Evolutionary conservation across 2,113 vertebrate species (phyloP).

Genomic region (Ammodramus savannarum): DNA sequence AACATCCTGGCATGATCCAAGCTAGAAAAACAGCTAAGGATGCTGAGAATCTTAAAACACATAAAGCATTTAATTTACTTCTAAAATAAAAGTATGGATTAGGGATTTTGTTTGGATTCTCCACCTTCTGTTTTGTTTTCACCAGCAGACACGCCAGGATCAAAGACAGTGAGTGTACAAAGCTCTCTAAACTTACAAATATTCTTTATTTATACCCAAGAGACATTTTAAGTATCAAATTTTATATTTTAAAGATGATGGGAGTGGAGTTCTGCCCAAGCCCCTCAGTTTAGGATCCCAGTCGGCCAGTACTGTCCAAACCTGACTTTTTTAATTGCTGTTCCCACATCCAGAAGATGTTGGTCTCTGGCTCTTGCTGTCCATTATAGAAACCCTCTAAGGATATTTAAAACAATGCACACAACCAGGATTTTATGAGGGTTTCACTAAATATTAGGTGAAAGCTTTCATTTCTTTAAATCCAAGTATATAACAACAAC

Average conservation of each 20-base stretch:
- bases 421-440: not conserved
- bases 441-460: not conserved
- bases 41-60: not conserved
- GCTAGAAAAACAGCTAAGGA: not conserved
- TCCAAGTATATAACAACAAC: not conserved
- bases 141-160: not conserved
- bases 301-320: not conserved
- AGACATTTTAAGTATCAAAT: not conserved
- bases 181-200: not conserved
- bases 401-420: not conserved
- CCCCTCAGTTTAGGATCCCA: not conserved
- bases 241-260: not conserved
- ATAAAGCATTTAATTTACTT: not conserved
- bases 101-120: not conserved
- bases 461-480: not conserved
- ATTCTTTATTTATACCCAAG: not conserved
- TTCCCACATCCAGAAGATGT: not conserved
- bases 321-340: not conserved
- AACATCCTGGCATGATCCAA: not conserved
- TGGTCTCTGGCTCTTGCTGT: not conserved
- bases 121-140: not conserved
- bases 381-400: not conserved
- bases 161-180: not conserved
- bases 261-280: not conserved
- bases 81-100: not conserved